Evolutionary conservation across 2,113 vertebrate species (phyloP).

Genomic region (cat (Felis catus)): F.catus_Fca126_mat1.0 CM031414.1:77870501-77871000

Average conservation of each 20-base stretch:
- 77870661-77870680: not conserved
- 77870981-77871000: not conserved
- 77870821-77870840: not conserved
- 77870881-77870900: not conserved
- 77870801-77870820: too few species aligned
- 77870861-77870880: not conserved
- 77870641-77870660: too few species aligned
- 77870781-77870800: not conserved
- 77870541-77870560: not conserved
- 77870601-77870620: not conserved
- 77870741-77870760: not conserved
- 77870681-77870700: not conserved
- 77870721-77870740: not conserved
- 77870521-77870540: not conserved
- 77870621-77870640: too few species aligned
- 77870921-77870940: not conserved
- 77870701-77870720: not conserved
- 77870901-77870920: not conserved
- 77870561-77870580: not conserved
- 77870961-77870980: not conserved
- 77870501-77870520: slow-evolving; percentile 6
- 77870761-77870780: not conserved
- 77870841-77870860: not conserved
- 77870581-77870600: not conserved
- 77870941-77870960: not conserved